Evolutionary conservation across 2,797 vertebrate species (phyloP).

Genomic region (Mastacembelus armatus): DNA sequence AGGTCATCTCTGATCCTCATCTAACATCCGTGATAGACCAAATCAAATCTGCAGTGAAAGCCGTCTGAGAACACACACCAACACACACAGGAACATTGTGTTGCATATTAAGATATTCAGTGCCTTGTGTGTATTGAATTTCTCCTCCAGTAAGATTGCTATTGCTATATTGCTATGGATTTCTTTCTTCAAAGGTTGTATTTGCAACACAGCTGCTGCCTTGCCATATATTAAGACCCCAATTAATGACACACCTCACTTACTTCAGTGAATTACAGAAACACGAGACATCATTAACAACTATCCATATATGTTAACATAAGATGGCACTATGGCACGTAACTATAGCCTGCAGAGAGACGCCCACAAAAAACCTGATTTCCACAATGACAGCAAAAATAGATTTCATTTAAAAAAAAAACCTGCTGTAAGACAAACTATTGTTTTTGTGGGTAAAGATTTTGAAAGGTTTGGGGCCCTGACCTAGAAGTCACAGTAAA

Average conservation of each 20-base stretch:
- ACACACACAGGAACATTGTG: conserved; percentile 6
- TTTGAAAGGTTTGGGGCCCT: conserved; percentile 4
- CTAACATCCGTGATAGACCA: conserved; percentile 44
- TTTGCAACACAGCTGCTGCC: conserved; percentile 19
- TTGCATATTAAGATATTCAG: conserved; percentile 22
- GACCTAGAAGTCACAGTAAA: conserved; percentile 35
- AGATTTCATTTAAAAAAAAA: conserved; percentile 1
- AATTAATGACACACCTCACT: conserved; percentile 1
- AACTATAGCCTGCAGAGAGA: too few relatives aligned
- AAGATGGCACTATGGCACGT: not conserved
- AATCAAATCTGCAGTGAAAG: conserved; percentile 29
- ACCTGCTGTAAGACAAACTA: not conserved
- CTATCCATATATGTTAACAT: conserved; percentile 2
- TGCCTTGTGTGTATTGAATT: conserved; percentile 24
- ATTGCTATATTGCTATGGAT: conserved; percentile 48
- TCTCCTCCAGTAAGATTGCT: conserved; percentile 14
- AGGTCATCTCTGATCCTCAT: conserved; percentile 55
- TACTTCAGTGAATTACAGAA: not conserved
- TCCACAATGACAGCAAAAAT: not conserved
- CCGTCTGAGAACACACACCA: conserved; percentile 13
- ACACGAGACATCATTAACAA: not conserved
- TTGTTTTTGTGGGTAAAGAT: not conserved
- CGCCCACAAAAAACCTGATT: not conserved
- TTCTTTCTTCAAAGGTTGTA: conserved; percentile 48
- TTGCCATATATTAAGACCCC: not conserved